These are phyloP conservation scores for Mobula hypostoma DNA, from an alignment of 2,113 vertebrate species.

Conservation along the genomic window DNA sequence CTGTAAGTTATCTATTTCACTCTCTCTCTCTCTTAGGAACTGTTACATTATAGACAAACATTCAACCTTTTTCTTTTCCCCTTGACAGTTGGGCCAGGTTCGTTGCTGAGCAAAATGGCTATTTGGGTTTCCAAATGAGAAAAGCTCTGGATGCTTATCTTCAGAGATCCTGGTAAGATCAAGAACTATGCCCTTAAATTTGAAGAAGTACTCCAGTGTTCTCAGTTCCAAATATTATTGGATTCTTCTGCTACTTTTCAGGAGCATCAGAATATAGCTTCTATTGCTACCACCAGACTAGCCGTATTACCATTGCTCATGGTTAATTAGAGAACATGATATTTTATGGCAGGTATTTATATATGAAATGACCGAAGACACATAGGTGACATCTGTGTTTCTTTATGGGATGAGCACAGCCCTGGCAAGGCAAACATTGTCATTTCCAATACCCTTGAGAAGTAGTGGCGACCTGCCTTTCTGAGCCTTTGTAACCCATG, in stretches of 20 bases:
- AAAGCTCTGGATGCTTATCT: constrained; percentile 79
- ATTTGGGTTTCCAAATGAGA: constrained; percentile 75
- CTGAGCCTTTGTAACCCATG: no score
- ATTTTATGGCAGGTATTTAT: background rate
- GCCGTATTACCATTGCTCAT: background rate
- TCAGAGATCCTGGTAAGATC: constrained; percentile 66
- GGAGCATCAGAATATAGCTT: background rate
- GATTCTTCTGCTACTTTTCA: background rate
- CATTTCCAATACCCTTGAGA: no score
- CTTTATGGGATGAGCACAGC: no score
- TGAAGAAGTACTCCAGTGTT: background rate
- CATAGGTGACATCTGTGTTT: no score
- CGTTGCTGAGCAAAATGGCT: constrained; percentile 77
- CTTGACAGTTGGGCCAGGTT: constrained; percentile 72
- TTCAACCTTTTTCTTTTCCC: constrained; percentile 39
- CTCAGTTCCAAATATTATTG: background rate
- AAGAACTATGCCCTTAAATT: background rate
- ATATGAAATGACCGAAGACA: no score
- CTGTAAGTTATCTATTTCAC: constrained; percentile 59
- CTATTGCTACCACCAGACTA: background rate
- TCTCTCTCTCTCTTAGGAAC: background rate
- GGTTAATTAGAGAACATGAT: background rate
- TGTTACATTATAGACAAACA: background rate
- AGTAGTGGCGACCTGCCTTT: no score
- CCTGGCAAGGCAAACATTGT: no score